Base-by-base conservation (phyloP, 2,797 vertebrate species). In the Lophotriccus pileatus region DNA sequence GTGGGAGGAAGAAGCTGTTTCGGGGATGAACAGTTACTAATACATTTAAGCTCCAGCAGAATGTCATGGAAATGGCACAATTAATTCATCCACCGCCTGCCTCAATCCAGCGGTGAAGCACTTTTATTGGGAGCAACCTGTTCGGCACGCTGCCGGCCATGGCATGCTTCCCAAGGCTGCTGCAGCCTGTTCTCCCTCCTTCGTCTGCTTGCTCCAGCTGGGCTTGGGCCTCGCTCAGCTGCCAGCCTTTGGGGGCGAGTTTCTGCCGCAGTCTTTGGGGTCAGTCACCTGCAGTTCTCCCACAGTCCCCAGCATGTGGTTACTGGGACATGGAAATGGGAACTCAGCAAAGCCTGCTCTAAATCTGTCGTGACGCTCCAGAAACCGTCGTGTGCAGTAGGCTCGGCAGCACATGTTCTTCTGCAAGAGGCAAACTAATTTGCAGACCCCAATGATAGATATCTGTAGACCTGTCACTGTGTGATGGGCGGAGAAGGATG, bases 281-380 rank as follows among this genome's bases (percentile, higher is more conserved):
- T 94, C 84, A 95, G 94, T 97, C 98, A 98, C 98, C 97, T 98
- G 98, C 70, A 72, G 94, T 81, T 97, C 97, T 98, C 98, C 97
- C 98, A 98, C 93, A 97, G 97, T 74, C 95, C 96, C 64, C 91
- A 93, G 96, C 91, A 59, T 79, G 90, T 93, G 97, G 96, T 96
- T 88, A 76, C 87, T 93, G 90, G 87, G 92, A 90, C 3, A 12
- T 84, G 94, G 85, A 94, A 59, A 66, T 0, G 16, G 72, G 76
- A 85, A 20, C 90, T 92, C 14, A 4, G 62, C 3, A 21, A 78
- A 86, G 82, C 47, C 68, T 36, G 85, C 64, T 91, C 67, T 41
- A 62, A 92, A 84, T 90, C 60, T 25, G 79, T 75, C 2, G 39
- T 18, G 84, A 28, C 1, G n/a, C 92, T 69, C 66, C 53, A 87